phyloP scores from a whole-genome alignment of 2,888 invertebrate genomes.

The Agrotis segetum region DNA sequence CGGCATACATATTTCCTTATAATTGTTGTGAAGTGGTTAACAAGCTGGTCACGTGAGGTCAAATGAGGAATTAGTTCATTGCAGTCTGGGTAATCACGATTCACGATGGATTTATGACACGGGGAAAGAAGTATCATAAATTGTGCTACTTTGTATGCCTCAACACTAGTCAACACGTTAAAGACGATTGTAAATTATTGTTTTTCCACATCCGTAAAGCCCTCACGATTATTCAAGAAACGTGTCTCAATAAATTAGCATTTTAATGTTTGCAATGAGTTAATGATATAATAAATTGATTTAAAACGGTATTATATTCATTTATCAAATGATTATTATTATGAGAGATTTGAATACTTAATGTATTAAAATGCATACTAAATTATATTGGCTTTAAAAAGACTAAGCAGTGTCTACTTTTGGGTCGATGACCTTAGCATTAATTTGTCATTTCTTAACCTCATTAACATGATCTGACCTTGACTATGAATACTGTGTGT shows the following conservation, averaged over 20 bases:
- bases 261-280: constrained; percentile 47
- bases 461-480: constrained; percentile 27
- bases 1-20: constrained; percentile 46
- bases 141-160: constrained; percentile 32
- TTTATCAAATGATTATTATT: constrained; percentile 24
- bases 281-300: constrained; percentile 48
- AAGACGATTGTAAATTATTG: constrained; percentile 39
- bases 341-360: constrained; percentile 34
- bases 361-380: constrained; percentile 29
- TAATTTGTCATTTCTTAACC: neutral
- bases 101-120: constrained; percentile 49
- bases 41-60: constrained; percentile 43
- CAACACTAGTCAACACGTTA: constrained; percentile 31
- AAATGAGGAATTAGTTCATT: constrained; percentile 42
- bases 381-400: constrained; percentile 18
- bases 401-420: constrained; percentile 8
- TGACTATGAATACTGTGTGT: constrained; percentile 33
- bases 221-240: constrained; percentile 57
- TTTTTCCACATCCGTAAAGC: constrained; percentile 44
- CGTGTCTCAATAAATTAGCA: constrained; percentile 47
- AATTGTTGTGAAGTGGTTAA: constrained; percentile 33
- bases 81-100: constrained; percentile 36
- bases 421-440: constrained; percentile 37
- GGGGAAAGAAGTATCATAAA: constrained; percentile 24
- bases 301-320: constrained; percentile 51